Evolutionary conservation across 2,888 invertebrate species (phyloP).

Genomic region (Trachelus stipa): DNA sequence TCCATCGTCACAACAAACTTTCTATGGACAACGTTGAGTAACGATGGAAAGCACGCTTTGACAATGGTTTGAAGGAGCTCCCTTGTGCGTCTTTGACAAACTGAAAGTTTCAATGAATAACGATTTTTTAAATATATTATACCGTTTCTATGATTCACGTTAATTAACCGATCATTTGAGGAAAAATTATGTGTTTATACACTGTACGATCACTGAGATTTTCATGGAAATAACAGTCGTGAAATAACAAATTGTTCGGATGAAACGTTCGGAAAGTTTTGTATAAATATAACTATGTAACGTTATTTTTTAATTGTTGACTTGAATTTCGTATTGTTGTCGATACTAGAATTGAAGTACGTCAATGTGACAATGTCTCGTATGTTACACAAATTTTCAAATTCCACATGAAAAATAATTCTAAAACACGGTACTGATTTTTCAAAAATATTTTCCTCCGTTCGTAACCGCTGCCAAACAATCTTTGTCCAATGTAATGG

Average conservation of each 20-base stretch:
- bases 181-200: neutral
- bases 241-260: neutral
- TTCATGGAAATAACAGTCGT: neutral
- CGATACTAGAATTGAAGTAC: neutral
- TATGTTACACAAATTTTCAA: neutral
- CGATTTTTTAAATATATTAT: neutral
- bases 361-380: too few relatives aligned
- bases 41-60: conserved; percentile 13
- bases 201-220: neutral
- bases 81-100: neutral
- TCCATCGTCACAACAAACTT: conserved; percentile 25
- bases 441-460: neutral
- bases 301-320: neutral
- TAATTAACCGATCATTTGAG: neutral
- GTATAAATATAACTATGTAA: neutral
- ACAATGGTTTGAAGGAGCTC: neutral
- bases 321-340: neutral
- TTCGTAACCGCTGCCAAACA: neutral
- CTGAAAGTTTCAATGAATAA: neutral
- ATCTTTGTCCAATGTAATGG: neutral
- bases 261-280: neutral
- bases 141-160: neutral
- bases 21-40: conserved; percentile 39
- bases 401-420: neutral
- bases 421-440: neutral